These are phyloP conservation scores for Malurus alboscapulatus DNA, from an alignment of 2,113 vertebrate genomes.

Conservation along the genomic window DNA sequence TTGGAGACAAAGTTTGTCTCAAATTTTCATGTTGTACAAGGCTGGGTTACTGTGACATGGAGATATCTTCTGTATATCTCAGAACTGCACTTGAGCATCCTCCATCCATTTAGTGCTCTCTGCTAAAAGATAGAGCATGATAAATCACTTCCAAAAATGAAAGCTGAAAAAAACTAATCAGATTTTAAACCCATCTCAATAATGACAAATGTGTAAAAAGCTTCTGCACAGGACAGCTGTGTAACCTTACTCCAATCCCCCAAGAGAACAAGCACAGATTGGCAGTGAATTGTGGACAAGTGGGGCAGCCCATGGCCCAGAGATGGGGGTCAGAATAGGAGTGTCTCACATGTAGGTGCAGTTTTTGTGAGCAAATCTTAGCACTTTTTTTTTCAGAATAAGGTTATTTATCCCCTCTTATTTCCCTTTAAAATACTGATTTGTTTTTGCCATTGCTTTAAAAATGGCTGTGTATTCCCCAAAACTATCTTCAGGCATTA, in stretches of 20 bases:
- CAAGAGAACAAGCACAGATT: not conserved
- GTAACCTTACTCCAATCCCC: not conserved
- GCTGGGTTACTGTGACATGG: not conserved
- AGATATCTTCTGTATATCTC: not conserved
- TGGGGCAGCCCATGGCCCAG: not conserved
- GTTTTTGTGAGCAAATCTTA: not conserved
- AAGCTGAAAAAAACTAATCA: not conserved
- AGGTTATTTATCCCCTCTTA: rapidly evolving
- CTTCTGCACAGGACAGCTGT: not conserved
- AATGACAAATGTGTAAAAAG: not conserved
- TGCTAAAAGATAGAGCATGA: not conserved
- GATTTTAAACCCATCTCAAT: not conserved
- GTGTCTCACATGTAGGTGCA: not conserved
- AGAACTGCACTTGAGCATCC: not conserved
- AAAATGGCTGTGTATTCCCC: not conserved
- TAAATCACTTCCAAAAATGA: not conserved
- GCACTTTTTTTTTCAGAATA: not conserved
- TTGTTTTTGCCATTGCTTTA: not conserved
- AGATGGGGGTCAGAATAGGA: not conserved
- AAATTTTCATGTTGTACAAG: not conserved
- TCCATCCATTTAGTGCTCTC: not conserved
- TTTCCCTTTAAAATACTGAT: not conserved
- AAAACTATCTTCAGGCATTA: not conserved
- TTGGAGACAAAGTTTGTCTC: not conserved
- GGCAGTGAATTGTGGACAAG: not conserved